Percentiles rank a stretch among this genome's conserved stretches.
These are phyloP conservation scores for Sinotaia quadrata DNA, from an alignment of 2,888 invertebrate genomes.

Conservation along the genomic window DNA sequence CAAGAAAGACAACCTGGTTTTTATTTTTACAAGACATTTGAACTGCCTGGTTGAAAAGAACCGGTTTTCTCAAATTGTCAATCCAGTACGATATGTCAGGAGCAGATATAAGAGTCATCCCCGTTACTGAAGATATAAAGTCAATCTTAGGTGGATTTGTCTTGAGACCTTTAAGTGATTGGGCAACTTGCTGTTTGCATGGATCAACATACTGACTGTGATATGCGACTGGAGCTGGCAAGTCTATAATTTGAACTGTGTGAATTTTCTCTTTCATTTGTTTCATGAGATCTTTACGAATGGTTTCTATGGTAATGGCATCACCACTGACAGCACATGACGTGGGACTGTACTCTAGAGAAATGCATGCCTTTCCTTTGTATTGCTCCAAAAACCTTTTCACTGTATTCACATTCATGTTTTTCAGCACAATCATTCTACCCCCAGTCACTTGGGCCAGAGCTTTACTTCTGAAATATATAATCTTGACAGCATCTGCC, in stretches of 20 bases:
- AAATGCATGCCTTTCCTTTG: conserved; percentile 33
- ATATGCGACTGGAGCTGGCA: conserved; percentile 34
- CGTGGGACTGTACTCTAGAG: conserved; percentile 41
- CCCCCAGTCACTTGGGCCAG: conserved; percentile 39
- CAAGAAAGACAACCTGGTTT: conserved; percentile 24
- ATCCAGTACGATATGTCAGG: conserved; percentile 37
- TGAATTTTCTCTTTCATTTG: no score
- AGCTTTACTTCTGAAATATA: conserved; percentile 41
- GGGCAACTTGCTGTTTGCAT: conserved; percentile 6
- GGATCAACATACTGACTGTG: conserved; percentile 34
- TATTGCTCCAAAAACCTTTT: conserved; percentile 26
- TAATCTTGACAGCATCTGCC: conserved; percentile 45
- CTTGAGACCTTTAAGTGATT: background rate
- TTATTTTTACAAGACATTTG: background rate
- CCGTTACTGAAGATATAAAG: conserved; percentile 31
- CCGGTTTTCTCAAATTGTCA: conserved; percentile 30
- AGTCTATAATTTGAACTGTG: no score
- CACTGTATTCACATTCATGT: conserved; percentile 32
- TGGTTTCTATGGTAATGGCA: conserved; percentile 16
- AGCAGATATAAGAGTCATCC: no score
- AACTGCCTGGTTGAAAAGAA: conserved; percentile 28
- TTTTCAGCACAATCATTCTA: conserved; percentile 46
- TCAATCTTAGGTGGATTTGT: background rate
- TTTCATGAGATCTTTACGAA: background rate
- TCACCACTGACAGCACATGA: conserved; percentile 47